Percentiles rank a stretch among this genome's conserved stretches.
phyloP scores from a whole-genome alignment of 2,888 invertebrate species.

The Andricus curvator region DNA sequence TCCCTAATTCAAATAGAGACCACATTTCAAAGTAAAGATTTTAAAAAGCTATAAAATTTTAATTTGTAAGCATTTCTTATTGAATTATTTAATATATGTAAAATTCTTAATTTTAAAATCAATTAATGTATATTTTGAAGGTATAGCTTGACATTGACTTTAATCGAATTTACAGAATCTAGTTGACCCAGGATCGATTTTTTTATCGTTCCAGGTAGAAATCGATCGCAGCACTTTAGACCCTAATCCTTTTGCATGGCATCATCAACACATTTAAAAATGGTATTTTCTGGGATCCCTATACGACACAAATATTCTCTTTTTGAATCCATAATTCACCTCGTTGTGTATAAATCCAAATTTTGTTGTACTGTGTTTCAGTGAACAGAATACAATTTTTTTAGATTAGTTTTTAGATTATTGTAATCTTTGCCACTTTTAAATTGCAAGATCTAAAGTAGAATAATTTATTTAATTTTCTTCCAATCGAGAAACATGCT shows the following conservation, averaged over 20 bases:
- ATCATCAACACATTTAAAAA: neutral
- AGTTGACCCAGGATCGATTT: conserved; percentile 7
- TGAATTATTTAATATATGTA: neutral
- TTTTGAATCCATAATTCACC: neutral
- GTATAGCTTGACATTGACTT: neutral
- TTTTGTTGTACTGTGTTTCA: too few species aligned
- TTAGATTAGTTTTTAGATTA: neutral
- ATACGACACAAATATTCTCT: neutral
- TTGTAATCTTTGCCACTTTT: neutral
- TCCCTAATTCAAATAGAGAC: too few species aligned
- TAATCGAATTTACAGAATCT: neutral
- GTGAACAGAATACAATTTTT: too few species aligned
- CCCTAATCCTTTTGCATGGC: neutral
- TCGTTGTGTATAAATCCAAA: neutral
- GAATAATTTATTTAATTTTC: neutral
- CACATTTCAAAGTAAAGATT: too few species aligned
- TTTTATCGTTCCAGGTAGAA: neutral
- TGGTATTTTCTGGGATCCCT: neutral
- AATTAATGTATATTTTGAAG: neutral
- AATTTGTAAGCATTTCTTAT: too few species aligned
- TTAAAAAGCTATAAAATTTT: too few species aligned
- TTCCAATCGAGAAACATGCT: neutral
- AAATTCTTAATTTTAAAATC: neutral
- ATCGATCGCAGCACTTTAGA: neutral
- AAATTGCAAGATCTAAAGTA: neutral